Percentiles rank a stretch among this genome's conserved stretches.
Evolutionary conservation across 2,113 vertebrate genomes (phyloP).

Genomic region (Gracilinanus agilis): DNA sequence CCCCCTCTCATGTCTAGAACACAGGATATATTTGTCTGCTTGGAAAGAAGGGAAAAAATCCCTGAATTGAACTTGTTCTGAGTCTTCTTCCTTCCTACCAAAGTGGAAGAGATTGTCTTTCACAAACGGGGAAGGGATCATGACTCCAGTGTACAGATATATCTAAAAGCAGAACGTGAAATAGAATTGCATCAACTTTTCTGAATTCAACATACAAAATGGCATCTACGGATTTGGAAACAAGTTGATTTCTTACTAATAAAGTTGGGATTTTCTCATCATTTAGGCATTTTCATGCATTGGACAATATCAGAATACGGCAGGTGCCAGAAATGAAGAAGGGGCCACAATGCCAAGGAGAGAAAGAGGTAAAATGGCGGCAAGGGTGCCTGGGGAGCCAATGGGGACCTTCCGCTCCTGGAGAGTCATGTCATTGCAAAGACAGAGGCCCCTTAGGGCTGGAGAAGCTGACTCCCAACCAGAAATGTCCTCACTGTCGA

Average conservation of each 20-base stretch:
- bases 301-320: fast-evolving
- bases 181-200: slow-evolving; percentile 8
- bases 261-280: not conserved
- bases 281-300: not conserved
- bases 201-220: slow-evolving; percentile 14
- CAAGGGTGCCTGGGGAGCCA: too few species aligned
- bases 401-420: not conserved
- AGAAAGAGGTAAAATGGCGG: not conserved
- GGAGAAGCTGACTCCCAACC: not conserved
- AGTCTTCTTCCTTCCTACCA: slow-evolving; percentile 26
- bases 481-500: not conserved
- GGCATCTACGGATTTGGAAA: not conserved
- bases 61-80: not conserved
- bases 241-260: not conserved
- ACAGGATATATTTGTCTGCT: slow-evolving; percentile 41
- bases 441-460: not conserved
- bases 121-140: too few species aligned
- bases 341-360: not conserved
- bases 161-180: slow-evolving; percentile 1
- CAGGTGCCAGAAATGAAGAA: too few species aligned
- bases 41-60: slow-evolving; percentile 32
- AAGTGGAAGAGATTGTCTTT: slow-evolving; percentile 25
- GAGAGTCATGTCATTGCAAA: not conserved
- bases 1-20: slow-evolving; percentile 30
- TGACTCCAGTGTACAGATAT: not conserved